A percentile compares a stretch with the other conserved stretches of the same genome.
These are phyloP conservation scores for Adineta ricciae DNA, from an alignment of 2,888 invertebrate species.

Conservation along the genomic window DNA sequence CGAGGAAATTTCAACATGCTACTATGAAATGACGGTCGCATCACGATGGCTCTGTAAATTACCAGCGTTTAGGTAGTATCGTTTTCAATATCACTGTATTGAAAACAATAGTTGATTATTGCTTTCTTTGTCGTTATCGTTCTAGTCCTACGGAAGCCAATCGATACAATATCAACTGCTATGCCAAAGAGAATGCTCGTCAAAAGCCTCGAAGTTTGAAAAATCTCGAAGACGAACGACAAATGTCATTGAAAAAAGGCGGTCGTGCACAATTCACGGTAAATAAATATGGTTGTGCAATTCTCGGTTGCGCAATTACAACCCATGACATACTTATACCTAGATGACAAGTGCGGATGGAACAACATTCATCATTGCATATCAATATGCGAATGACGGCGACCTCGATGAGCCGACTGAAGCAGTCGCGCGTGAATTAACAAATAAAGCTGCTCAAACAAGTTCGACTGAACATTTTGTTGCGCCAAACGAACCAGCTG, in stretches of 20 bases:
- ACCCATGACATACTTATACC: not conserved
- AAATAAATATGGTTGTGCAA: not conserved
- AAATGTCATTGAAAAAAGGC: not conserved
- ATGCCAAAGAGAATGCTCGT: not conserved
- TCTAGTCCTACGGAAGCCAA: constrained; percentile 17
- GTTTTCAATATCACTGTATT: no score
- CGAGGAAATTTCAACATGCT: constrained; percentile 32
- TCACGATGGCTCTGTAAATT: constrained; percentile 28
- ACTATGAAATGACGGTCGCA: constrained; percentile 30
- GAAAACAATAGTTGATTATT: no score
- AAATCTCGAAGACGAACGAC: constrained; percentile 23
- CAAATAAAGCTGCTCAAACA: not conserved
- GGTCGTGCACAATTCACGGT: constrained; percentile 8
- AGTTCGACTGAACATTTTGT: not conserved
- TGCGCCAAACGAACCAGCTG: not conserved
- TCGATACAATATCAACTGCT: constrained; percentile 22
- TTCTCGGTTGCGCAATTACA: not conserved
- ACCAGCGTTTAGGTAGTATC: constrained; percentile 22
- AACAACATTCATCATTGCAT: constrained; percentile 29
- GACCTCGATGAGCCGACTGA: not conserved
- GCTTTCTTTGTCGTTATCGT: no score
- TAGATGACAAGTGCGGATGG: constrained; percentile 31
- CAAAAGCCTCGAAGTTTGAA: constrained; percentile 20
- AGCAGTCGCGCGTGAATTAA: not conserved
- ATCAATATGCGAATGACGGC: not conserved